These are phyloP conservation scores for Drosophila kanekoi DNA, from an alignment of 2,888 invertebrate species.

Conservation along the genomic window DNA sequence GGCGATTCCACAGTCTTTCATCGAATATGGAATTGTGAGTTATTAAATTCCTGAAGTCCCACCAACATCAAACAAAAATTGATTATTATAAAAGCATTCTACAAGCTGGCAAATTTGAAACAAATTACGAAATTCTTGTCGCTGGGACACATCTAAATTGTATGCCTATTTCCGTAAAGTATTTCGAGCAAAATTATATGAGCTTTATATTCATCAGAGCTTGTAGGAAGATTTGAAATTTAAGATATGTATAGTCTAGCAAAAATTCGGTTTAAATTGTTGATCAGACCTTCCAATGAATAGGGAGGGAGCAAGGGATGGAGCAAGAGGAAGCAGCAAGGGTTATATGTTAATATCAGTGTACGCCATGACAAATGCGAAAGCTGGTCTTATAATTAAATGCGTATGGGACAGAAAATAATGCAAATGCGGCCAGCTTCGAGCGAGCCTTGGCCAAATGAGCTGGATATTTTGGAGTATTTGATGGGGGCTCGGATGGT, in stretches of 20 bases:
- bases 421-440: conserved; percentile 60
- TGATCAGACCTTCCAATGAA: conserved; percentile 13
- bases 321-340: conserved; percentile 1
- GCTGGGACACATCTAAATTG: too few species aligned
- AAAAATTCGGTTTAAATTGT: conserved; percentile 1
- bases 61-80: too few species aligned
- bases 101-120: too few species aligned
- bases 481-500: conserved; percentile 32
- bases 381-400: conserved; percentile 64
- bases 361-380: conserved; percentile 36
- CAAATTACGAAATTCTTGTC: too few species aligned
- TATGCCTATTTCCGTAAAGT: too few species aligned
- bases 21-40: not conserved
- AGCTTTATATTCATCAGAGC: too few species aligned
- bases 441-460: conserved; percentile 48
- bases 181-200: too few species aligned
- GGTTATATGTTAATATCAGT: conserved; percentile 2
- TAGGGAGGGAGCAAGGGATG: not conserved
- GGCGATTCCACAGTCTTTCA: not conserved
- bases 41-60: too few species aligned
- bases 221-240: not conserved
- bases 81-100: too few species aligned
- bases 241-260: too few species aligned
- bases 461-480: conserved; percentile 69
- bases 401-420: conserved; percentile 73